A percentile compares a stretch with the other conserved stretches of the same genome.
phyloP scores from a whole-genome alignment of 2,888 invertebrate genomes.

The Hyposoter dolosus region DNA sequence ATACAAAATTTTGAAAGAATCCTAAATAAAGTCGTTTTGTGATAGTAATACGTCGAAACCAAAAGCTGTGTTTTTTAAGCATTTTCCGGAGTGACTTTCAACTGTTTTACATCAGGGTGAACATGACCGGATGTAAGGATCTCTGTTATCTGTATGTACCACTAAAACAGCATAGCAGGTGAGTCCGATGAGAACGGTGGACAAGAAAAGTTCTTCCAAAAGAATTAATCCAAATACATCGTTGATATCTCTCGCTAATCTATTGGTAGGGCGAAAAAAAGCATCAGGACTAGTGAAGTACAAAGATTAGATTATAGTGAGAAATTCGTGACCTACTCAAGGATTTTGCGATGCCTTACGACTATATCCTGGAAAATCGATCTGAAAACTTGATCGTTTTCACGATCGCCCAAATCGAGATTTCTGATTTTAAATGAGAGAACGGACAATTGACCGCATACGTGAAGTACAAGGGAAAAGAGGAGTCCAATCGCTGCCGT shows the following conservation, averaged over 20 bases:
- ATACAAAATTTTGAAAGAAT: too few species aligned
- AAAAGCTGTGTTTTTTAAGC: not conserved
- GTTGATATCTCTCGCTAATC: conserved; percentile 60
- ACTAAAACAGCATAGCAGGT: conserved; percentile 61
- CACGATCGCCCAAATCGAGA: not conserved
- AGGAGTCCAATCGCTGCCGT: conserved; percentile 57
- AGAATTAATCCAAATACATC: conserved; percentile 61
- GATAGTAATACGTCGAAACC: too few species aligned
- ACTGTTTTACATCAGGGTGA: not conserved
- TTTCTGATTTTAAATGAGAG: conserved; percentile 54
- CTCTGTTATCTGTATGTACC: conserved; percentile 36
- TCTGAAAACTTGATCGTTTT: not conserved
- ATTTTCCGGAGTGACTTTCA: not conserved
- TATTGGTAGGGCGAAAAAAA: not conserved
- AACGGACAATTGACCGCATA: conserved; percentile 55
- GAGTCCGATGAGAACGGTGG: conserved; percentile 60
- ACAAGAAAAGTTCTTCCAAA: conserved; percentile 59
- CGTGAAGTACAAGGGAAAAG: conserved; percentile 49
- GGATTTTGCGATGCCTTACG: conserved; percentile 46
- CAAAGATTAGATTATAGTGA: not conserved
- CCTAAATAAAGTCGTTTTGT: too few species aligned
- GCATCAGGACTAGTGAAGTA: not conserved
- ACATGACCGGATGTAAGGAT: conserved; percentile 5
- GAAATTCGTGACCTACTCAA: conserved; percentile 28
- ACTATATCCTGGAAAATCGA: conserved; percentile 36